Conservation (phyloP, 2,113 vertebrate species). For the Forbesichthys agassizii region DNA sequence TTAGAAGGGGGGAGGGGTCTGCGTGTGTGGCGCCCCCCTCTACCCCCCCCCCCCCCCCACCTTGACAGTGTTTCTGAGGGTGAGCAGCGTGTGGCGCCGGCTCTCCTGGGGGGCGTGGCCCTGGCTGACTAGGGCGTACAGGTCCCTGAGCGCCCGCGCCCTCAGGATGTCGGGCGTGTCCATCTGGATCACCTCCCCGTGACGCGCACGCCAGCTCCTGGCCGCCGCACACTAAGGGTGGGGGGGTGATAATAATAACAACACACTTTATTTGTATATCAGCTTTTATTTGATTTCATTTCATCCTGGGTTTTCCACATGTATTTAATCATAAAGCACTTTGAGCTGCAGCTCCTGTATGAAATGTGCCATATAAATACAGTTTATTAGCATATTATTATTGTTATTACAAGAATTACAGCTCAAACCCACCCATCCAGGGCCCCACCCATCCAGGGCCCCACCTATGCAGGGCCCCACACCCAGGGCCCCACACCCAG, state of each 20-base stretch:
- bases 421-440: no score
- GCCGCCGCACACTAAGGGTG: slow-evolving; percentile 81
- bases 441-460: no score
- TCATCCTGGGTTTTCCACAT: no score
- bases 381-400: no score
- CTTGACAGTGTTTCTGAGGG: slow-evolving; percentile 84
- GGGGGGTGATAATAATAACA: not conserved
- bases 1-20: not conserved
- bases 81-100: slow-evolving; percentile 77
- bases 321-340: no score
- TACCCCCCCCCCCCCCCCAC: slow-evolving; percentile 54
- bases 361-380: no score
- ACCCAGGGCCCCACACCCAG: no score
- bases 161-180: slow-evolving; percentile 82
- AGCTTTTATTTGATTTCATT: no score
- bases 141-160: slow-evolving; percentile 83
- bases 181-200: slow-evolving; percentile 81
- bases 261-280: no score
- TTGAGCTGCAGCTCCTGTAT: no score
- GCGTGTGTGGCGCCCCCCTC: not conserved
- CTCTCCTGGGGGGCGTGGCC: slow-evolving; percentile 73
- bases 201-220: slow-evolving; percentile 78
- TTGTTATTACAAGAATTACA: no score
- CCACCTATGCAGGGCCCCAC: no score
- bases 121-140: slow-evolving; percentile 78